Base-by-base conservation (phyloP, 2,888 invertebrate species). In the Thecocarcelia acutangulata region DNA sequence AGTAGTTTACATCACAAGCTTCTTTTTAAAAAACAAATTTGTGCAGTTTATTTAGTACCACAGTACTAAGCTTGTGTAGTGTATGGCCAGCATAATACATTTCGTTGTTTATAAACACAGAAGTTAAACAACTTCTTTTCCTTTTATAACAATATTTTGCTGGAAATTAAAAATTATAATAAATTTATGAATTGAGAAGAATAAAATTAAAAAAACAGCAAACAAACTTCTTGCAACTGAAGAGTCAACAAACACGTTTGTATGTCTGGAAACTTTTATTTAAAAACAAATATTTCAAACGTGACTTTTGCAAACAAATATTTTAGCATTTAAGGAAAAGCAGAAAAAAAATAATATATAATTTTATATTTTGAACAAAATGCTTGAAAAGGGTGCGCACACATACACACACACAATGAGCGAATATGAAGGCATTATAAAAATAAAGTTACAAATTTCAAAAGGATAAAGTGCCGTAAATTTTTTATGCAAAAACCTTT, bases 251-350 rank as follows among this genome's bases (percentile, higher is more conserved):
- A 72, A 66, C 75, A 78, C 74, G 82, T 80, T 59, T 72, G 72
- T 46, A 54, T 61, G 82, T 82, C 82, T 82, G 82, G 54, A 78
- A 82, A 82, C 64, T 78, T 82, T 63, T 74, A 28, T 70, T 66
- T 40, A 17, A 59, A 64, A 70, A 63, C 21, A 76, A 66, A 78
- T 69, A 74, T 44, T 69, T 33, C 73, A 70, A 75, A 82, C 82
- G 82, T 78, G 82, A 82, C 82, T 82, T 78, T 75, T 66, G 66
- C 40, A 73, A 76, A 76, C 72, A 68, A 73, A 52, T 52, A 76
- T 68, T 76, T 76, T 54, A 21, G 17, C 52, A 68, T 48, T 40
- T 37, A 50, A 17, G 9, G 21, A 52, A 69, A 59, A 21, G 13
- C n/a, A 75, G 13, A 73, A 66, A 28, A 19, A 40, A 46, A 54